Evolutionary conservation across 1,140 invertebrate genomes (phyloP).

Genomic region (Drosophila ananassae): DNA sequence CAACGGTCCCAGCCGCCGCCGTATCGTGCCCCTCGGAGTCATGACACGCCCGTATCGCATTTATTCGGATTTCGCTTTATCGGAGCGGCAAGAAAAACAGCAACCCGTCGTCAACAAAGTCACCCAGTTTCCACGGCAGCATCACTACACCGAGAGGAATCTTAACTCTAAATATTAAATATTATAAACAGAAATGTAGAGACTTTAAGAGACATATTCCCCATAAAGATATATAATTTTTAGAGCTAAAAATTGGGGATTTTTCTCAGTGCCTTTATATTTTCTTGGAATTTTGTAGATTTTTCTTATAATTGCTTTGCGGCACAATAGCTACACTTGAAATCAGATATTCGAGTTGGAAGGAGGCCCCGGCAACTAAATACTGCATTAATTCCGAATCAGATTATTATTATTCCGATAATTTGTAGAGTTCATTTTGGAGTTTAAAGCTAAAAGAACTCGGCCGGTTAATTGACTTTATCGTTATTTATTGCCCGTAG

Average conservation of each 20-base stretch:
- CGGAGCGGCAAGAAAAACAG: conserved; percentile 46
- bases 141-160: conserved; percentile 8
- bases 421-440: conserved; percentile 44
- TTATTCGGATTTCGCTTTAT: conserved; percentile 78
- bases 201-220: too few species aligned
- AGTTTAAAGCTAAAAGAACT: not conserved
- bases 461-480: conserved; percentile 11
- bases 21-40: conserved; percentile 1
- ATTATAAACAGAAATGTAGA: too few species aligned
- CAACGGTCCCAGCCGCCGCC: conserved; percentile 11
- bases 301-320: conserved; percentile 55
- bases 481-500: not conserved
- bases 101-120: conserved; percentile 47
- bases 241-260: not conserved
- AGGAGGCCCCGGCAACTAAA: not conserved
- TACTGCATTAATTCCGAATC: too few species aligned
- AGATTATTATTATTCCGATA: conserved; percentile 24
- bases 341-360: not conserved
- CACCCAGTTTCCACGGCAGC: conserved; percentile 78
- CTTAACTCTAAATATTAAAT: too few species aligned
- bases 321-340: conserved; percentile 17
- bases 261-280: not conserved
- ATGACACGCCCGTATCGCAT: conserved; percentile 72
- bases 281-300: not conserved
- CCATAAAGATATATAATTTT: too few species aligned